Percentiles rank a stretch among this genome's conserved stretches.
Evolutionary conservation across 92 coral and sea anemone species (phyloP).

Genomic region (Metridium senile): DNA sequence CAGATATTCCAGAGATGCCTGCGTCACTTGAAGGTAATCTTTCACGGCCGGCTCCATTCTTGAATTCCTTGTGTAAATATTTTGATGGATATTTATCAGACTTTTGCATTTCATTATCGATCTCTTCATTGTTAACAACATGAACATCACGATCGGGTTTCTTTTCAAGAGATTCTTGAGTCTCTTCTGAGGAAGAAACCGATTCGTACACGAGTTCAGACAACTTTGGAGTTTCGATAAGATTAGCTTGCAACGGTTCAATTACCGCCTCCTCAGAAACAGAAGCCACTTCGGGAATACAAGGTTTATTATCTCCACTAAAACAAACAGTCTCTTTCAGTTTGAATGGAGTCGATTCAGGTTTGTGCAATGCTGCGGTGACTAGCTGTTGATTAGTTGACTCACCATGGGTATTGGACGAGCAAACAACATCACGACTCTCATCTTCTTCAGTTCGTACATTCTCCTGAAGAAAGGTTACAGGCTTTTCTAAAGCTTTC

Average conservation of each 20-base stretch:
- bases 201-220: conserved; percentile 16
- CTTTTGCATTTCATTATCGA: conserved; percentile 6
- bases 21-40: conserved; percentile 20
- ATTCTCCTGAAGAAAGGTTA: neutral
- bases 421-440: neutral
- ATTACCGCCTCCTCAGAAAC: neutral
- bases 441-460: neutral
- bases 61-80: conserved; percentile 24
- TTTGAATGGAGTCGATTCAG: neutral
- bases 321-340: neutral
- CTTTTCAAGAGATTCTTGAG: conserved; percentile 9
- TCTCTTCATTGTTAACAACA: neutral
- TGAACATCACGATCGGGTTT: neutral
- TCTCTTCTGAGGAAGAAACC: neutral
- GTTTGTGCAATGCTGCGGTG: neutral
- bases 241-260: neutral
- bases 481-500: neutral
- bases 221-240: conserved; percentile 16
- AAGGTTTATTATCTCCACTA: neutral
- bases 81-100: conserved; percentile 13
- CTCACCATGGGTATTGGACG: conserved; percentile 5
- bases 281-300: neutral
- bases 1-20: conserved; percentile 2
- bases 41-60: neutral
- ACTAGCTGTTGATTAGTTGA: conserved; percentile 13